phyloP scores from a whole-genome alignment of 2,113 vertebrate genomes.

The Plectropomus leopardus region DNA sequence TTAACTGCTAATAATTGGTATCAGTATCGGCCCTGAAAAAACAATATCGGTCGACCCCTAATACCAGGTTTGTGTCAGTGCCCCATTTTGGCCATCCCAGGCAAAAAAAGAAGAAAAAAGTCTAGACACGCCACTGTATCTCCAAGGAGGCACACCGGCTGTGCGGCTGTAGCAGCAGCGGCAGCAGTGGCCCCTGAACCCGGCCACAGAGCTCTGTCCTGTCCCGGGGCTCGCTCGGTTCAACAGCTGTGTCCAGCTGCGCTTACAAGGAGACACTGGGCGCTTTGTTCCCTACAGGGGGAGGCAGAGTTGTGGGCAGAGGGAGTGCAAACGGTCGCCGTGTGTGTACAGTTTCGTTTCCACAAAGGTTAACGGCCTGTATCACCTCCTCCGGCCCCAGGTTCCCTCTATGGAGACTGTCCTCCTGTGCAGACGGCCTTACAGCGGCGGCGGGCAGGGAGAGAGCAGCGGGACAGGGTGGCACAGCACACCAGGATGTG shows the following conservation, averaged over 20 bases:
- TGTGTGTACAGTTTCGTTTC: constrained; percentile 53
- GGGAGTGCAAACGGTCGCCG: constrained; percentile 21
- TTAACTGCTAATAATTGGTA: no score
- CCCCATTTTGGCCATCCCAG: no score
- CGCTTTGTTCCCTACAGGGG: constrained; percentile 76
- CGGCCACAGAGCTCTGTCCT: constrained; percentile 3
- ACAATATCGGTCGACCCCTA: no score
- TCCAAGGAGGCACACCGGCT: not conserved
- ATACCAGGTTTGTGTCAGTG: no score
- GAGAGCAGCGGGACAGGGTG: constrained; percentile 47
- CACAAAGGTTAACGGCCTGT: constrained; percentile 60
- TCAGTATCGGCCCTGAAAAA: no score
- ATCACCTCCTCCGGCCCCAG: constrained; percentile 24
- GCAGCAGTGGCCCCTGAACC: constrained; percentile 6
- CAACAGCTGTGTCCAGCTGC: constrained; percentile 82
- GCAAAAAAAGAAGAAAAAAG: no score
- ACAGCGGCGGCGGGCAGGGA: not conserved
- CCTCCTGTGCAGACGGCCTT: constrained; percentile 42
- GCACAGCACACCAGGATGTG: constrained; percentile 70
- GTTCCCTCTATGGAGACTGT: constrained; percentile 25
- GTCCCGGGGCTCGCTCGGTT: constrained; percentile 29
- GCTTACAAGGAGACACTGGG: constrained; percentile 68
- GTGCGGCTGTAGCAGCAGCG: not conserved
- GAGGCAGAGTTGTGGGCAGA: constrained; percentile 42
- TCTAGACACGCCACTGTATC: no score